These are phyloP conservation scores for Microcebus griseorufus DNA, from an alignment of 2,113 vertebrate genomes.

Conservation along the genomic window DNA sequence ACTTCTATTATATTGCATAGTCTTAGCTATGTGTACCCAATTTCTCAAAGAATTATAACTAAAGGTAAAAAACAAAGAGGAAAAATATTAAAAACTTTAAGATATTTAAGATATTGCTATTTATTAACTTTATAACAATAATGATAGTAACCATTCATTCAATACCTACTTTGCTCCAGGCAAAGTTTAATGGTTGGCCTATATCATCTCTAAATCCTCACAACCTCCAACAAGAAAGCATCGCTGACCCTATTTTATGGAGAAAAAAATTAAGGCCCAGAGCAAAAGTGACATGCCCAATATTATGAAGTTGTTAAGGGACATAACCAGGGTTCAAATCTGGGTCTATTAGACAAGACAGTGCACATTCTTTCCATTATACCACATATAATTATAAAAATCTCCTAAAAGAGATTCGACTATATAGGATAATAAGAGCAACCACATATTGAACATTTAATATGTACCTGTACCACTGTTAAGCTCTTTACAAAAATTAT, in stretches of 20 bases:
- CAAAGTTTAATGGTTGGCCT: neutral
- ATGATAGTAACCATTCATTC: neutral
- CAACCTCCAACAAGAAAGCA: neutral
- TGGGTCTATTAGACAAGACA: slow-evolving; percentile 45
- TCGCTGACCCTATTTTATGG: neutral
- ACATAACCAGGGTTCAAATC: slow-evolving; percentile 51
- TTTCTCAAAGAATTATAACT: slow-evolving; percentile 23
- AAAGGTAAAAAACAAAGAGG: neutral
- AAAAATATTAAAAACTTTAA: neutral
- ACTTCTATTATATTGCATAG: neutral
- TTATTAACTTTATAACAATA: neutral
- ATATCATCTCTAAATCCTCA: neutral
- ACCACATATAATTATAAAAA: neutral
- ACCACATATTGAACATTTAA: neutral
- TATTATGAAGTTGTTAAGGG: accelerated
- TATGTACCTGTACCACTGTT: neutral
- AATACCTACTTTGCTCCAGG: slow-evolving; percentile 7
- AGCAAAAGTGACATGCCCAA: slow-evolving; percentile 44
- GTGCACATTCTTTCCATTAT: neutral
- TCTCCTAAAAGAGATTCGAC: neutral
- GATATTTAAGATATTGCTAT: neutral
- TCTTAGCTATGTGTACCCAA: neutral
- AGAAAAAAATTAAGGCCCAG: slow-evolving; percentile 54
- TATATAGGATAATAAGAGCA: neutral
- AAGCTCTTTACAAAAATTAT: neutral